Conservation (phyloP, 2,113 vertebrate genomes). For the Microcebus griseorufus region DNA sequence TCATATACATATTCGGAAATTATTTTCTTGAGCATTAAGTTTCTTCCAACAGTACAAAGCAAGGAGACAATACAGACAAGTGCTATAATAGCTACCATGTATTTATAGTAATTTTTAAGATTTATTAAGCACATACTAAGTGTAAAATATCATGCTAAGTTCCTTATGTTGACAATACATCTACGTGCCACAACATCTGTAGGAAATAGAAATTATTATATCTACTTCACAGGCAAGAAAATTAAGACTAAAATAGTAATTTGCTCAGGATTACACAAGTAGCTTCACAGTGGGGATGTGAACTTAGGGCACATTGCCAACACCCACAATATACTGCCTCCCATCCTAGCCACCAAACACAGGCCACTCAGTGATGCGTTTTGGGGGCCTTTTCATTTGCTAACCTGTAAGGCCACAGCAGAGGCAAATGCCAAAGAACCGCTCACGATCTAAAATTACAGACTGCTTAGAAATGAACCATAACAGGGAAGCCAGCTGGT, state of each 20-base stretch:
- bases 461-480: not conserved
- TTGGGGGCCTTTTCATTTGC: not conserved
- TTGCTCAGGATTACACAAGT: not conserved
- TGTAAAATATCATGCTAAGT: not conserved
- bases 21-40: not conserved
- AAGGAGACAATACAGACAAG: not conserved
- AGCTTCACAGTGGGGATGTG: not conserved
- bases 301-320: not conserved
- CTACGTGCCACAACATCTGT: not conserved
- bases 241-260: not conserved
- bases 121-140: not conserved
- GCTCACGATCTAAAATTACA: not conserved
- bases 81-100: not conserved
- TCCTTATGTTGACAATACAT: not conserved
- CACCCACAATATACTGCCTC: not conserved
- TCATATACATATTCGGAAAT: not conserved
- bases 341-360: not conserved
- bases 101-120: not conserved
- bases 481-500: not conserved
- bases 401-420: not conserved
- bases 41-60: not conserved
- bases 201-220: slow-evolving; percentile 19
- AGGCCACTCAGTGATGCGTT: not conserved
- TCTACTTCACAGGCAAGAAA: slow-evolving; percentile 1
- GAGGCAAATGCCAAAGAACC: not conserved